These are phyloP conservation scores for Menidia menidia DNA, from an alignment of 2,797 vertebrate species.

Conservation along the genomic window DNA sequence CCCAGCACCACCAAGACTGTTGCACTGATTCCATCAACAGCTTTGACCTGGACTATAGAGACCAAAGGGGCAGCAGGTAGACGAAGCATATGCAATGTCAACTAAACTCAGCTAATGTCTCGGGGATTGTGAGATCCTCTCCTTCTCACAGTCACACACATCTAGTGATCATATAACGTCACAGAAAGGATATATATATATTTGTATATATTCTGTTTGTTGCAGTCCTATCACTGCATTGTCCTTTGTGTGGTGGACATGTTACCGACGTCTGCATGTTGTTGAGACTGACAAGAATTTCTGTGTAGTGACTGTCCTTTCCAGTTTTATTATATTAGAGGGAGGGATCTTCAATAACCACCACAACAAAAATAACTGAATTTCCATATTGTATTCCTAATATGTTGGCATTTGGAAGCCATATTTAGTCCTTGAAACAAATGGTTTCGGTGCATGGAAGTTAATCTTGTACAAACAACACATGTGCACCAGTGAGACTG, in stretches of 20 bases:
- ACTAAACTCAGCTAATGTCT: background rate
- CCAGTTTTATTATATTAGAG: background rate
- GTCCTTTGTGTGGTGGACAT: background rate
- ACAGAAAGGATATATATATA: too few species aligned
- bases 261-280: constrained; percentile 1
- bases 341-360: background rate
- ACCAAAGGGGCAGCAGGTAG: constrained; percentile 88
- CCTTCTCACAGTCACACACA: background rate
- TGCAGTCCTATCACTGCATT: background rate
- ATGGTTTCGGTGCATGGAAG: constrained; percentile 22
- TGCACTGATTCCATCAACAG: constrained; percentile 88
- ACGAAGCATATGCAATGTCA: background rate
- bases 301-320: constrained; percentile 5
- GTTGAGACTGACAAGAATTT: background rate
- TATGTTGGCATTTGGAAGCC: background rate
- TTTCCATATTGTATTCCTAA: constrained; percentile 6
- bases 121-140: background rate
- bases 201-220: background rate
- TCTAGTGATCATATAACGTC: too few species aligned
- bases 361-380: background rate
- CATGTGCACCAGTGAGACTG: constrained; percentile 52
- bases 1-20: constrained; percentile 85
- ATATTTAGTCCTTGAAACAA: constrained; percentile 32
- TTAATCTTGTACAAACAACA: constrained; percentile 41
- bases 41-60: constrained; percentile 88